Evolutionary conservation across 2,888 invertebrate genomes (phyloP).

Genomic region (Drosophila maculinotata): DNA sequence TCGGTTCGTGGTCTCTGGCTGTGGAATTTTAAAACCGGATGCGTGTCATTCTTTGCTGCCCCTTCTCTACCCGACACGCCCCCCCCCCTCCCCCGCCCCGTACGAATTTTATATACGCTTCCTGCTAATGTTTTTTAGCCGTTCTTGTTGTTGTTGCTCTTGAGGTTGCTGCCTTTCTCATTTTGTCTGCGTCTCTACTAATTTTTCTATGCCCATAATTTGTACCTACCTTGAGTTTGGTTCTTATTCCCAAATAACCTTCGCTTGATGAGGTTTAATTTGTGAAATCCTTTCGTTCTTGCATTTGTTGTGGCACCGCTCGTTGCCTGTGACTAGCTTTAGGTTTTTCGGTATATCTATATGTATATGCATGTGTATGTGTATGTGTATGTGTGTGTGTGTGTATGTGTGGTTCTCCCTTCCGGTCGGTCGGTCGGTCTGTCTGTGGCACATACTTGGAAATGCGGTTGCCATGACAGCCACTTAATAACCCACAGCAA

Average conservation of each 20-base stretch:
- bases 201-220: constrained; percentile 75
- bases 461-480: constrained; percentile 54
- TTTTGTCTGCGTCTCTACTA: constrained; percentile 48
- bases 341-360: constrained; percentile 1
- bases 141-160: constrained; percentile 10
- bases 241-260: background rate
- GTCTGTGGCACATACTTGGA: constrained; percentile 32
- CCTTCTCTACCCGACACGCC: constrained; percentile 6
- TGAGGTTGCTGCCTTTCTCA: constrained; percentile 17
- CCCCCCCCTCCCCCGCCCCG: constrained; percentile 1
- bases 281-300: constrained; percentile 46
- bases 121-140: constrained; percentile 22
- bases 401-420: constrained; percentile 14
- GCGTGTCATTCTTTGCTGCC: constrained; percentile 55
- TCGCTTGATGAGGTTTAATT: constrained; percentile 48
- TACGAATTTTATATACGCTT: constrained; percentile 24
- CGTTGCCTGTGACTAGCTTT: too few relatives aligned
- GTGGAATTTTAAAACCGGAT: constrained; percentile 80
- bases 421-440: constrained; percentile 28
- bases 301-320: constrained; percentile 34
- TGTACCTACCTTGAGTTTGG: constrained; percentile 54
- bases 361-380: too few relatives aligned
- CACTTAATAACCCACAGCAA: constrained; percentile 46
- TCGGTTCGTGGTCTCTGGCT: background rate
- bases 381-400: too few relatives aligned